These are phyloP conservation scores for Actinemys pallida DNA, from an alignment of 2,113 vertebrate species.

Conservation along the genomic window DNA sequence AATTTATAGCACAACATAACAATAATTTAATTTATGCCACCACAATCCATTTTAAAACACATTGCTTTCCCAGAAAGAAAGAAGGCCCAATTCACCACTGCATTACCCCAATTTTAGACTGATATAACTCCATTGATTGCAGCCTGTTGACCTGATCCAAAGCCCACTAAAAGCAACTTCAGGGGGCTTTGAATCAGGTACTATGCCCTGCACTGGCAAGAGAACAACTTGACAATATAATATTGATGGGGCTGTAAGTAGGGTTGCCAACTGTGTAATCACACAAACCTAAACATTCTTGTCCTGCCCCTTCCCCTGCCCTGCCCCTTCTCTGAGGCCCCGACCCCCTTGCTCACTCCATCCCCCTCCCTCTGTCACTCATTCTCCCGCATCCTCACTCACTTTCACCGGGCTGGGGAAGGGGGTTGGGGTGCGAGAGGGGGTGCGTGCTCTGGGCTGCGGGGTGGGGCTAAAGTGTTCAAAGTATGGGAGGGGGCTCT, in stretches of 20 bases:
- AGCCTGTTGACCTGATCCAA: slow-evolving; percentile 3
- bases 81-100: slow-evolving; percentile 6
- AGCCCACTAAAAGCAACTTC: neutral
- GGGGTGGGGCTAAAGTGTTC: too few relatives aligned
- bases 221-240: neutral
- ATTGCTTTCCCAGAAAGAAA: slow-evolving; percentile 48
- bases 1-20: slow-evolving; percentile 38
- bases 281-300: too few relatives aligned
- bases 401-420: too few relatives aligned
- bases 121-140: neutral
- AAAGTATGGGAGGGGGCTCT: too few relatives aligned
- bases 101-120: neutral
- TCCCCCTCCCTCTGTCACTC: too few relatives aligned
- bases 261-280: too few relatives aligned
- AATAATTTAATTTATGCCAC: neutral
- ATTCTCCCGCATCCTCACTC: too few relatives aligned
- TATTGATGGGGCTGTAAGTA: neutral
- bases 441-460: too few relatives aligned
- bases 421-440: too few relatives aligned
- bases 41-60: slow-evolving; percentile 38
- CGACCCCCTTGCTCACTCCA: too few relatives aligned
- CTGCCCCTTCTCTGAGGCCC: too few relatives aligned
- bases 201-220: neutral
- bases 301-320: too few relatives aligned
- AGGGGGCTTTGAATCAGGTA: neutral